phyloP scores from a whole-genome alignment of 2,113 vertebrate species.

The Suricata suricatta region DNA sequence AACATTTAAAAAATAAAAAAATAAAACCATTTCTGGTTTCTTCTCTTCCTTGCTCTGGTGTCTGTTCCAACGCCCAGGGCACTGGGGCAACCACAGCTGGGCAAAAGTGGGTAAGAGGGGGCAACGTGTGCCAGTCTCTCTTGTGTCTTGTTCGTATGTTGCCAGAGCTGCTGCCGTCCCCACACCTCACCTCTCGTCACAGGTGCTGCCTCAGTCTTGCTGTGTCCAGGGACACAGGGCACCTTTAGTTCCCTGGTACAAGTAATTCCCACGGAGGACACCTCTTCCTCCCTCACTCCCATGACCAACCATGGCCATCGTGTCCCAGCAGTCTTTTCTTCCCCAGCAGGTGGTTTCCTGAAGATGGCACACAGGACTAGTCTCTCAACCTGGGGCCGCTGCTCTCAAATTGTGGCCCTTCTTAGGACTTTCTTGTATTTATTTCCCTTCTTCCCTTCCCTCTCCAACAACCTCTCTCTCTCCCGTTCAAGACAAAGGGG shows the following conservation, averaged over 20 bases:
- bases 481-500: not conserved
- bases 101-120: not conserved
- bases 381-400: not conserved
- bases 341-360: not conserved
- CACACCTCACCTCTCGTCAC: rapidly evolving
- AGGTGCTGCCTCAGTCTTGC: not conserved
- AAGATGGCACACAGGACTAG: not conserved
- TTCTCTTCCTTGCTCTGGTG: not conserved
- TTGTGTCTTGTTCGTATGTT: not conserved
- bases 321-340: too few relatives aligned
- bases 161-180: not conserved
- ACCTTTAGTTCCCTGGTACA: not conserved
- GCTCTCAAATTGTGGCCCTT: not conserved
- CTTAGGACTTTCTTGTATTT: not conserved
- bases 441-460: not conserved
- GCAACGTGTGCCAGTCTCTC: rapidly evolving
- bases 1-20: too few relatives aligned
- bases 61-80: not conserved
- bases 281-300: not conserved
- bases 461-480: not conserved
- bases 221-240: not conserved
- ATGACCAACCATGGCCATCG: rapidly evolving
- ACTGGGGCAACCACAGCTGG: not conserved
- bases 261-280: rapidly evolving
- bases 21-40: not conserved